Conservation (phyloP, 1,140 invertebrate species). For the Drosophila nasuta region DNA sequence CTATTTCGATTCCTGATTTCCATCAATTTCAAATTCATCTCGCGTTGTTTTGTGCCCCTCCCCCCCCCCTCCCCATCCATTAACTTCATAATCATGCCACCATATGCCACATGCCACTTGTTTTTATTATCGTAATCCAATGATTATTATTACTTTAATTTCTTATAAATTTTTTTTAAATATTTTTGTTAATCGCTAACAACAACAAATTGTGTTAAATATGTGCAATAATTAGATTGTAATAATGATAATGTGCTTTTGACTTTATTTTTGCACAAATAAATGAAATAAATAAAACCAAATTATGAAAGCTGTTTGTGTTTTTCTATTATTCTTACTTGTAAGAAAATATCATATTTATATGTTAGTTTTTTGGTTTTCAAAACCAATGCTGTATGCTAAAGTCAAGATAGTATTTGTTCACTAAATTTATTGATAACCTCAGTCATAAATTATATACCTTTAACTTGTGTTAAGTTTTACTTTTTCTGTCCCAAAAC, state of each 20-base stretch:
- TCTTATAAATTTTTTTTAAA: slow-evolving; percentile 29
- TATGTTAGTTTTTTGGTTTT: too few relatives aligned
- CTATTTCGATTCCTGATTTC: slow-evolving; percentile 9
- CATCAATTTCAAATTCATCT: slow-evolving; percentile 35
- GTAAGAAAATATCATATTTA: not conserved
- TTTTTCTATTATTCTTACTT: not conserved
- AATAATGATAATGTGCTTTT: slow-evolving; percentile 53
- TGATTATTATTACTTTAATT: slow-evolving; percentile 20
- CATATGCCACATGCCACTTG: slow-evolving; percentile 26
- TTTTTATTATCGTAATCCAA: slow-evolving; percentile 36
- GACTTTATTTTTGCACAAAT: slow-evolving; percentile 61
- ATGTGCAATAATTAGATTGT: slow-evolving; percentile 64
- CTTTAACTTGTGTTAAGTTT: too few relatives aligned
- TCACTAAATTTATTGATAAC: too few relatives aligned
- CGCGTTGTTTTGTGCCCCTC: slow-evolving; percentile 9
- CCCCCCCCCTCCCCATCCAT: not conserved
- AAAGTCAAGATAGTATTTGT: too few relatives aligned
- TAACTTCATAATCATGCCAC: slow-evolving; percentile 9
- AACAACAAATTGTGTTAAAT: slow-evolving; percentile 59
- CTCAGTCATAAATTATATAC: too few relatives aligned
- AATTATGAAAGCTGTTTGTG: not conserved
- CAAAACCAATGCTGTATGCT: too few relatives aligned
- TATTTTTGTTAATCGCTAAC: slow-evolving; percentile 23
- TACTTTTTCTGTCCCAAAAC: not conserved
- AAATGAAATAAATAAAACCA: slow-evolving; percentile 46